Percentiles rank a stretch among this genome's conserved stretches.
These are phyloP conservation scores for Acanthisitta chloris DNA, from an alignment of 2,113 vertebrate genomes.

Conservation along the genomic window DNA sequence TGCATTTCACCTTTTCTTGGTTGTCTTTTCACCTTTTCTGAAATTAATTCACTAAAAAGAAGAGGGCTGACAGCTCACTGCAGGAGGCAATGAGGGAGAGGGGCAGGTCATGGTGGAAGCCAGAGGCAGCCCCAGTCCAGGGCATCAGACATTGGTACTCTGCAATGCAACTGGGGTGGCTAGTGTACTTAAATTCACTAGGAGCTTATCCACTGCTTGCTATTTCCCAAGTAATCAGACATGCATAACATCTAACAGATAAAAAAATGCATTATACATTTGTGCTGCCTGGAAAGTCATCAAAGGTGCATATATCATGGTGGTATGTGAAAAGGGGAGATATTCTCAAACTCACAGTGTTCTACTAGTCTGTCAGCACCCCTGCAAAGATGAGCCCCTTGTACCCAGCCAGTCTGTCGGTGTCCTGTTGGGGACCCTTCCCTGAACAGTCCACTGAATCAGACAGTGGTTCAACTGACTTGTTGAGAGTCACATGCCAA, in stretches of 20 bases:
- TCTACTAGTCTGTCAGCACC: too few relatives aligned
- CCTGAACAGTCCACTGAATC: too few relatives aligned
- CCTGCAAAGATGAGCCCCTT: too few relatives aligned
- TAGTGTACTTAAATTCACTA: background rate
- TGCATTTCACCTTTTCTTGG: background rate
- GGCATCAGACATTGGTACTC: background rate
- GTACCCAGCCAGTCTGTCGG: too few relatives aligned
- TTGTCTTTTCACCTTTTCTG: background rate
- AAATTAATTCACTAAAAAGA: background rate
- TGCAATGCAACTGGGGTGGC: accelerated
- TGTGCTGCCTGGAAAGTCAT: background rate
- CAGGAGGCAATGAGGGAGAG: background rate
- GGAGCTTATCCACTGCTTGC: background rate
- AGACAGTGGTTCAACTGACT: too few relatives aligned
- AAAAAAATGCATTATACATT: background rate
- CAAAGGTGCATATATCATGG: background rate
- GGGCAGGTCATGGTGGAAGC: background rate
- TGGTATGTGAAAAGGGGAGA: too few relatives aligned
- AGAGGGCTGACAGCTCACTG: accelerated
- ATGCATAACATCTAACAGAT: accelerated
- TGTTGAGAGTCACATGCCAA: too few relatives aligned
- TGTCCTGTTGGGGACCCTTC: too few relatives aligned
- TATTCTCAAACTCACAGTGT: too few relatives aligned
- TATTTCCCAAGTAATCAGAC: background rate
- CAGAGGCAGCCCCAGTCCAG: background rate